Base-by-base conservation (phyloP, 2,888 invertebrate genomes). In the Tetropium fuscum region DNA sequence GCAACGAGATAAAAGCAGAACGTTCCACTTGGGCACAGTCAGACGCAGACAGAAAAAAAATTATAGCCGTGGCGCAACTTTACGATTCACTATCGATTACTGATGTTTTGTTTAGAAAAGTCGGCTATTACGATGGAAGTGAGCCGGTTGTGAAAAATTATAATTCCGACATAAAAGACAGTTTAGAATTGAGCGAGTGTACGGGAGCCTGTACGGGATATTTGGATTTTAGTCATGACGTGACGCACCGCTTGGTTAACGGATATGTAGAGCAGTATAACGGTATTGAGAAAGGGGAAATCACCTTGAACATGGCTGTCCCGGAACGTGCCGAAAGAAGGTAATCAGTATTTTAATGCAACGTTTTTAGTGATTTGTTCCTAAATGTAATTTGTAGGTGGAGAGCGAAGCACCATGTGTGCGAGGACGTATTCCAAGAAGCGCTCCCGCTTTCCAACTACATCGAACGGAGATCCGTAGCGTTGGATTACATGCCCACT, bases 401-500 rank as follows among this genome's bases (percentile, higher is more conserved):
- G 72, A 78, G 82, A 47, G 79, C 82, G 5, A 83, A 81, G 51
- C 76, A 76, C 45, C 69, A 72, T 30, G 60, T 72, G 75, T 71
- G 78, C 78, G 62, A 78, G 77, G 25, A 80, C 76, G 71, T 84
- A 72, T 77, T 91, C 38, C 81, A 85, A 2, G 81, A 83, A 43
- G 83, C 84, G 5, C 72, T 90, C 34, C 84, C 85, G 20, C 74
- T 80, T 3, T 82, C 81, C 5, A 80, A 80, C 3, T 74, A 80
- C 8, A 79, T 87, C 16, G 88, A 90, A 66, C 81, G 85, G 48
- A 84, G 83, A 63, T 82, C 86, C 0, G 78, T 88, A 3, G 82
- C 86, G 0, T 67, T 88, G 49, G 94, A 94, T 80, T 92, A 90
- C 76, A 86, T 92, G 80, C 85, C 93, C 0, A 77, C 83, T 0